Evolutionary conservation across 1,140 invertebrate genomes (phyloP).

Genomic region (Thrips palmi): DNA sequence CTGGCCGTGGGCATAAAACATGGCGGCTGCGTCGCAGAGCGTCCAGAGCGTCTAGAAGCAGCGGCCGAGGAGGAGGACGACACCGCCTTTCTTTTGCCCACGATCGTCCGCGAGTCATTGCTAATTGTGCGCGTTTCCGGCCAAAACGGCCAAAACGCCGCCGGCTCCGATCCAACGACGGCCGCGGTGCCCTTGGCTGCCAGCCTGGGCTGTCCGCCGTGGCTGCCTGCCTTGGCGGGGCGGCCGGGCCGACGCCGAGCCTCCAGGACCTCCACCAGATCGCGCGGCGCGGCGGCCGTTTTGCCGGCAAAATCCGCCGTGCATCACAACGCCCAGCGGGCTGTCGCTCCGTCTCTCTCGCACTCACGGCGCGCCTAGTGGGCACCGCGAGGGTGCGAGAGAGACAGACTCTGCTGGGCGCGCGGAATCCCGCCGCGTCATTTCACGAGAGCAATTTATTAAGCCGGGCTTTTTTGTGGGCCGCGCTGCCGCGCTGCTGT

Average conservation of each 20-base stretch:
- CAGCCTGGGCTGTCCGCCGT: too few relatives aligned
- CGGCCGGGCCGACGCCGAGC: not conserved
- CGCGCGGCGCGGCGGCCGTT: constrained; percentile 5
- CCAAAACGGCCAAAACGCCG: too few relatives aligned
- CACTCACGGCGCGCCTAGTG: not conserved
- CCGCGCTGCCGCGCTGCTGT: too few relatives aligned
- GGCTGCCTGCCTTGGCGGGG: too few relatives aligned
- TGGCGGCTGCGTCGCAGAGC: not conserved
- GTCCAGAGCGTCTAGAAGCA: constrained; percentile 1
- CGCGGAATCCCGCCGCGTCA: not conserved
- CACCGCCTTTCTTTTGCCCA: too few relatives aligned
- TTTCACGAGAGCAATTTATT: constrained; percentile 7
- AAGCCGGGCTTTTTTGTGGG: too few relatives aligned
- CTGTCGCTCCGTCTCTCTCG: too few relatives aligned
- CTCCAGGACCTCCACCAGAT: constrained; percentile 5
- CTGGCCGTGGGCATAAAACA: too few relatives aligned
- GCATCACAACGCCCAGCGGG: too few relatives aligned
- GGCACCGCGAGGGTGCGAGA: not conserved
- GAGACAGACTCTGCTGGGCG: not conserved
- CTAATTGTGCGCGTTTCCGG: too few relatives aligned
- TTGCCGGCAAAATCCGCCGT: constrained; percentile 1
- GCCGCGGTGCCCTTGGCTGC: not conserved
- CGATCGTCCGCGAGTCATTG: too few relatives aligned
- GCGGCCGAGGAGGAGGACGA: too few relatives aligned
- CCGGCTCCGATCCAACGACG: not conserved